Base-by-base conservation (phyloP, 2,888 invertebrate genomes). In the Drosophila cracens region DNA sequence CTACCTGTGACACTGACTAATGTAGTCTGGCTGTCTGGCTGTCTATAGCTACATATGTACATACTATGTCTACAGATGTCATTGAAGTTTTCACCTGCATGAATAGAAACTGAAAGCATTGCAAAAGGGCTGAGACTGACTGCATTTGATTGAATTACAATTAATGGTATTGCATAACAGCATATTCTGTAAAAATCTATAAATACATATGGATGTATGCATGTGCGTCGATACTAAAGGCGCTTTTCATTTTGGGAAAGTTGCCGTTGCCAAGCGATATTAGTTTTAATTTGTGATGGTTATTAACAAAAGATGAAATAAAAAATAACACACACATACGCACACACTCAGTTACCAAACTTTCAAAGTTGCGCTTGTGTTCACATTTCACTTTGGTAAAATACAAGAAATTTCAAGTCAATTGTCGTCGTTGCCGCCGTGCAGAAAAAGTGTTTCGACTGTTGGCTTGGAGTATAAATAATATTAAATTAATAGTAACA, bases 211-310 rank as follows among this genome's bases (percentile, higher is more conserved):
- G 11, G 16, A 46, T 21, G 16, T 31, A 21, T 16, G 13, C 27
- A 33, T 46, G 18, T 46, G 40, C 58, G 40, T 60, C 60, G 53
- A 53, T 65, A 48, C 52, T 52, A 70, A 81, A 76, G 65, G 21
- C 81, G 81, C 79, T 84, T 87, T 85, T 85, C 80, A 82, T 76
- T 87, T 86, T 86, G 87, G 86, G 86, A 86, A 86, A 88, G 85
- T 86, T 83, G 65, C 64, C 57, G 56, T 48, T 31, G 54, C n/a
- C 56, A 53, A 76, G 76, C 76, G 70, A 78, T 87, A 76, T 87
- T 79, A 81, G 79, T 76, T 79, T 67, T 85, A 84, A 84, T 86
- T 86, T 72, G 84, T 77, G 57, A 76, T 66, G 89, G 87, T 84
- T 89, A 88, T 88, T 87, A 87, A 84, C 69, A 87, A 83, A 78